Evolutionary conservation across 2,797 vertebrate species (phyloP).

Genomic region (Glyptemys insculpta): DNA sequence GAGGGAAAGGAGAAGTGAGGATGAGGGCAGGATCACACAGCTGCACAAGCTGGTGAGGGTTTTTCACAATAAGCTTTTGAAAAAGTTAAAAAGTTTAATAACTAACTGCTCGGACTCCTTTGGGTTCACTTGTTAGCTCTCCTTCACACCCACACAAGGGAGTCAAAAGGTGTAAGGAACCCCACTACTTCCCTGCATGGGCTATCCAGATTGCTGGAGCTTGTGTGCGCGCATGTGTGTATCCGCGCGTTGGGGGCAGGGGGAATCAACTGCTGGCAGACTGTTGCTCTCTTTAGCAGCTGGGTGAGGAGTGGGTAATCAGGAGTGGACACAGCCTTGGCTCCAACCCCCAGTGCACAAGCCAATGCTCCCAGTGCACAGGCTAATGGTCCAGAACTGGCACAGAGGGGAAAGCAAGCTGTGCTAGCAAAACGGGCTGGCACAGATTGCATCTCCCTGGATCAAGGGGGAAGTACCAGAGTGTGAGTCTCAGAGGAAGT

Average conservation of each 20-base stretch:
- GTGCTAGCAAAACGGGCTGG: background rate
- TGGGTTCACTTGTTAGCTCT: background rate
- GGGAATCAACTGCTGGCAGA: background rate
- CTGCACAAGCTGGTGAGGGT: too few relatives aligned
- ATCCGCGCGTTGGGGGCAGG: background rate
- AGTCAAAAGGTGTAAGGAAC: background rate
- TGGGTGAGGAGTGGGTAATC: background rate
- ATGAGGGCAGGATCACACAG: too few relatives aligned
- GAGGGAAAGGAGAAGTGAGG: background rate
- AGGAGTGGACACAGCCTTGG: background rate
- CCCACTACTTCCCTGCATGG: background rate
- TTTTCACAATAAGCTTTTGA: background rate
- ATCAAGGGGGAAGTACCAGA: background rate
- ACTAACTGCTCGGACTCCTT: background rate
- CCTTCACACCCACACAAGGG: background rate
- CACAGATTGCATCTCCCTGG: fast-evolving
- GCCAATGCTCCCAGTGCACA: background rate
- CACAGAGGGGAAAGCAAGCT: background rate
- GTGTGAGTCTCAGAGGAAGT: fast-evolving
- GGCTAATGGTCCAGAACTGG: background rate
- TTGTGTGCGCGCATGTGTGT: background rate
- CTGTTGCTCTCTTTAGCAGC: background rate
- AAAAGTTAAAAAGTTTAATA: background rate
- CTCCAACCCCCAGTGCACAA: background rate
- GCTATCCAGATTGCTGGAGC: background rate